phyloP scores from a whole-genome alignment of 2,113 vertebrate species.

The Apteryx owenii region DNA sequence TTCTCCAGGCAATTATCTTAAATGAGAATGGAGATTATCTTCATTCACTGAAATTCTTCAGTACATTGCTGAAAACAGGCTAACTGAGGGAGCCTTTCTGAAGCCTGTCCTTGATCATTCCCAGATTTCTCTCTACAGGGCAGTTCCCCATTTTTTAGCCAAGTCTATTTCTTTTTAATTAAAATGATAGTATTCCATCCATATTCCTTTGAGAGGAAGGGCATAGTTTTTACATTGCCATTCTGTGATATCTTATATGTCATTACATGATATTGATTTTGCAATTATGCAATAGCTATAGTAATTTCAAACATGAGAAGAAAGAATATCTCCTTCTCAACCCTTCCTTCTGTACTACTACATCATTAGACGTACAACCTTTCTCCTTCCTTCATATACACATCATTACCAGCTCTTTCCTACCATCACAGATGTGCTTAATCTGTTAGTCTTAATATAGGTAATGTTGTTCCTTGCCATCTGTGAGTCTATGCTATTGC shows the following conservation, averaged over 20 bases:
- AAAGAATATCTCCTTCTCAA: neutral
- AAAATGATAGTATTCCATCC: neutral
- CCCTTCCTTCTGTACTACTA: neutral
- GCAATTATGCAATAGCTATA: neutral
- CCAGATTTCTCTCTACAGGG: neutral
- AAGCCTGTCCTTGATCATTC: neutral
- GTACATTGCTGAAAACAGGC: neutral
- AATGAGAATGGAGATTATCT: neutral
- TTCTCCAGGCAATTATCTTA: neutral
- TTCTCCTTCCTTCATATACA: neutral
- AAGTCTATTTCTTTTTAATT: neutral
- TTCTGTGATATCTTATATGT: neutral
- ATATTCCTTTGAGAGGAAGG: neutral
- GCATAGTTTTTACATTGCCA: neutral
- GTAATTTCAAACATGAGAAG: neutral
- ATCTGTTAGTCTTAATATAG: neutral
- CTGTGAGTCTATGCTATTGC: neutral
- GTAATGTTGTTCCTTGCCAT: neutral
- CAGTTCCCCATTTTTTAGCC: neutral
- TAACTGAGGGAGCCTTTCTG: neutral
- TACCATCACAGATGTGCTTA: neutral
- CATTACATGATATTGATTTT: neutral
- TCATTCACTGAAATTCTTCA: neutral
- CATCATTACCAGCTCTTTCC: neutral
- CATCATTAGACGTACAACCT: neutral